Percentiles rank a stretch among this genome's conserved stretches.
Evolutionary conservation across 2,113 vertebrate genomes (phyloP).

Genomic region (Scartelaos histophorus): DNA sequence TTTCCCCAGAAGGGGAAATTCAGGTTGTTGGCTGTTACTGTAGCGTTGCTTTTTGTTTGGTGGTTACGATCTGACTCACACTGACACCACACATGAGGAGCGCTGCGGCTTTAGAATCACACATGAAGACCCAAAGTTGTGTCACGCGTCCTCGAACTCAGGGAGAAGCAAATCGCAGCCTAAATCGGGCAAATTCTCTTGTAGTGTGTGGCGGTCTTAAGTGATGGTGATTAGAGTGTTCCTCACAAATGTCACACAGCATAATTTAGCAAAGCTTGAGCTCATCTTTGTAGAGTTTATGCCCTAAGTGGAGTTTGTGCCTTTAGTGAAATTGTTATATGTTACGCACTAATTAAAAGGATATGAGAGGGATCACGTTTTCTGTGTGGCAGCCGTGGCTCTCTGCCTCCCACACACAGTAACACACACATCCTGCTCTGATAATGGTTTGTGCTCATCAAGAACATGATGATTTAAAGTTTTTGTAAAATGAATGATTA

Average conservation of each 20-base stretch:
- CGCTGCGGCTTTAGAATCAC: too few relatives aligned
- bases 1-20: too few relatives aligned
- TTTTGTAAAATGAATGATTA: slow-evolving; percentile 19
- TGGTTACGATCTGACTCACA: too few relatives aligned
- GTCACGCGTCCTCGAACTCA: too few relatives aligned
- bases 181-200: too few relatives aligned
- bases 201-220: background rate
- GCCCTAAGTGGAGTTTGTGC: slow-evolving; percentile 26
- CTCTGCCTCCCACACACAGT: slow-evolving; percentile 54
- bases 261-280: slow-evolving; percentile 12
- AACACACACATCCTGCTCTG: slow-evolving; percentile 1
- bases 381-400: slow-evolving; percentile 24
- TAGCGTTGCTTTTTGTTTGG: too few relatives aligned
- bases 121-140: too few relatives aligned
- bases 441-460: slow-evolving; percentile 3
- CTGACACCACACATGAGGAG: too few relatives aligned
- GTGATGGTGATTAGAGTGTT: slow-evolving; percentile 12
- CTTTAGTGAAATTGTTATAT: slow-evolving; percentile 27
- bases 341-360: slow-evolving; percentile 56
- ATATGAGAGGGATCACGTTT: slow-evolving; percentile 49
- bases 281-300: slow-evolving; percentile 21
- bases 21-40: too few relatives aligned
- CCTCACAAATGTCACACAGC: background rate
- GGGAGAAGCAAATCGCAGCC: too few relatives aligned
- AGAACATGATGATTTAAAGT: slow-evolving; percentile 19